These are phyloP conservation scores for Hypanus sabinus DNA, from an alignment of 2,113 vertebrate species.

Conservation along the genomic window DNA sequence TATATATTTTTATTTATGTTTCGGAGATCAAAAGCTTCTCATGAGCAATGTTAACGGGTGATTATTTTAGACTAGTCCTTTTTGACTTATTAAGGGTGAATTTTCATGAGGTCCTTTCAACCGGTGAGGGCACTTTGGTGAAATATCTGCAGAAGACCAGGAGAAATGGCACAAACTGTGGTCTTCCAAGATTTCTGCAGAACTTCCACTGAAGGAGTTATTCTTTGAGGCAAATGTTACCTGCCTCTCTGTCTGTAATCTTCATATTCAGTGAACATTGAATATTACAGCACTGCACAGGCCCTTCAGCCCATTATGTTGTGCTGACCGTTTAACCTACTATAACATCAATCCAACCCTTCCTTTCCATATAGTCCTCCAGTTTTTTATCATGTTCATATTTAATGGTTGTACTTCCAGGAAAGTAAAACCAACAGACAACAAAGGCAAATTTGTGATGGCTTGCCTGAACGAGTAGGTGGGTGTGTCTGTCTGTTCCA, in stretches of 20 bases:
- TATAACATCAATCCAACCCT: too few relatives aligned
- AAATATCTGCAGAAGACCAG: background rate
- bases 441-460: background rate
- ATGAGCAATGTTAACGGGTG: background rate
- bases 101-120: background rate
- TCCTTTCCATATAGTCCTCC: too few relatives aligned
- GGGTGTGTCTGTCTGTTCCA: background rate
- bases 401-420: background rate
- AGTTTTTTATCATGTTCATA: too few relatives aligned
- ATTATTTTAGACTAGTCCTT: background rate
- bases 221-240: background rate
- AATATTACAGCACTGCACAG: too few relatives aligned
- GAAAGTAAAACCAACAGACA: background rate
- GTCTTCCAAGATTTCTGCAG: background rate
- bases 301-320: too few relatives aligned
- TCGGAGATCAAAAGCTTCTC: background rate
- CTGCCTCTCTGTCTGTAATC: background rate
- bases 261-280: background rate
- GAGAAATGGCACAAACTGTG: background rate
- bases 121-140: background rate
- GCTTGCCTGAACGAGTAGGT: background rate
- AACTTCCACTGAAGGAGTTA: background rate
- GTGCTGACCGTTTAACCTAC: too few relatives aligned
- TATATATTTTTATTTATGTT: background rate
- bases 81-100: background rate